These are phyloP conservation scores for Protosalanx chinensis DNA, from an alignment of 2,797 vertebrate genomes.

Conservation along the genomic window DNA sequence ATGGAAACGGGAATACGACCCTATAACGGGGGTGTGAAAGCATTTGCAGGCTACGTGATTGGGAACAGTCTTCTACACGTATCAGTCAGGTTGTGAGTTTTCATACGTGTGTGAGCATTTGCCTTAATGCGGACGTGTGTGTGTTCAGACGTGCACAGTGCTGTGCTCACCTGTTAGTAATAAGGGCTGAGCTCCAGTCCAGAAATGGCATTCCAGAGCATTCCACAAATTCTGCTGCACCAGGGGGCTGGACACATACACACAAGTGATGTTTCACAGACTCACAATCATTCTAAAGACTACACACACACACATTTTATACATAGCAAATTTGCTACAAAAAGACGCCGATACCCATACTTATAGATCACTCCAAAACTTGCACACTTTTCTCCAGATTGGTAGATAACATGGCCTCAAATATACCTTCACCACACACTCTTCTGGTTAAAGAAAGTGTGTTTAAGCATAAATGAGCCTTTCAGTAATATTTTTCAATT, in stretches of 20 bases:
- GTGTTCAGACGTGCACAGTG: constrained; percentile 58
- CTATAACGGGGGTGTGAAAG: constrained; percentile 41
- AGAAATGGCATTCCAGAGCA: constrained; percentile 74
- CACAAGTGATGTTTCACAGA: constrained; percentile 36
- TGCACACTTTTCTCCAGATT: no score
- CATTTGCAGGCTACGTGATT: neutral
- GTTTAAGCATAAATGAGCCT: no score
- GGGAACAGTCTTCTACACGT: neutral
- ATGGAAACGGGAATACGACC: constrained; percentile 1
- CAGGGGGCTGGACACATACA: constrained; percentile 61
- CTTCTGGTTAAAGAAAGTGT: no score
- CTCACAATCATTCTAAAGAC: neutral
- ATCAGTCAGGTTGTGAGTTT: neutral
- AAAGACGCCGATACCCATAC: constrained; percentile 27
- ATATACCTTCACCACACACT: no score
- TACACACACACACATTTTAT: constrained; percentile 5
- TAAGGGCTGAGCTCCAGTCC: constrained; percentile 67
- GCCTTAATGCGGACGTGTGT: constrained; percentile 49
- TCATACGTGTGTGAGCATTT: constrained; percentile 47
- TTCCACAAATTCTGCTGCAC: constrained; percentile 77
- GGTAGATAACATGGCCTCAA: no score
- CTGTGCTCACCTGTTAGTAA: constrained; percentile 80
- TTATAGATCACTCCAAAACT: constrained; percentile 55
- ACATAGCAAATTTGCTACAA: constrained; percentile 19
- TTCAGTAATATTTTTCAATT: constrained; percentile 5